Evolutionary conservation across 2,113 vertebrate species (phyloP), one percentile per base, ranked within the genome.

Genomic region (Phycodurus eques): DNA sequence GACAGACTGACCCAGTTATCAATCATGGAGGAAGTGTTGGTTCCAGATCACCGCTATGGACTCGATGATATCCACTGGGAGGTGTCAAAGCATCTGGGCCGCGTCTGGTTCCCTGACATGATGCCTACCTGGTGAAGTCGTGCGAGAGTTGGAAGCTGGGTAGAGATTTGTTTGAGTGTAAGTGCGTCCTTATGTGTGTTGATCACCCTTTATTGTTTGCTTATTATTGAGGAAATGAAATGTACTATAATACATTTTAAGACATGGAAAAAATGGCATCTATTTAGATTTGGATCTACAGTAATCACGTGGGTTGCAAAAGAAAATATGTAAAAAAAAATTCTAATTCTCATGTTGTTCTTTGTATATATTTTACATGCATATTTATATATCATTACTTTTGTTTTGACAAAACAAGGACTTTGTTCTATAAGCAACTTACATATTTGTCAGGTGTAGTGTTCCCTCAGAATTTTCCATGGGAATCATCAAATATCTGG

Each of bases 51-150:
- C 80, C 95, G 94, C 72, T 98, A 96, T 64, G 95, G 89, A 86
- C 91, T 98, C 84, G 96, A 98, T 80, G 96, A 99, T 82, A 98
- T 99, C 85, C 97, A 98, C 0, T 98, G 96, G 96, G 97, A 99
- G 84, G 97, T 99, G 75, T 99, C 96, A 14, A 98, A 98, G 88
- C 95, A 98, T 85, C 91, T 99, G 44, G 97, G 96, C 64, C 94
- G 97, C 27, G 96, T 98, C 69, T 98, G 96, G 96, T 99, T 98
- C 88, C 96, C 97, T 5, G 97, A 98, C 74, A 96, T 97, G 96
- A 99, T 99, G 97, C 97, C 96, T n/a, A 98, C 96, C 0, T 99
- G 97, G 97, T 99, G 88, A 80, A 91, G 83, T n/a, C 51, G 35
- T 2, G 22, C 31, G 2, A 33, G 57, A 53, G 14, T 49, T 59